Evolutionary conservation across 2,888 invertebrate genomes (phyloP).

Genomic region (Pantelozetes paolii): DNA sequence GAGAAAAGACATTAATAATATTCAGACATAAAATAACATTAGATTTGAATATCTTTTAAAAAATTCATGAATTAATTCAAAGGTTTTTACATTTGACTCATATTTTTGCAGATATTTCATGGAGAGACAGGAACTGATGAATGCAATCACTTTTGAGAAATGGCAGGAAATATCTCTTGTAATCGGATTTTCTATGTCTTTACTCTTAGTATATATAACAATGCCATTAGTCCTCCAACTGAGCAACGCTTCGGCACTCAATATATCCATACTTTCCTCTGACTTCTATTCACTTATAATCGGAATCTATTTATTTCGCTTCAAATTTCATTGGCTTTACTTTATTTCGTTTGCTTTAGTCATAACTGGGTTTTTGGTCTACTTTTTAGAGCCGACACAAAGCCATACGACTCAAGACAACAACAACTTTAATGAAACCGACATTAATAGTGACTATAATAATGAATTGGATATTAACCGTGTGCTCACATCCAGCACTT

Average conservation of each 20-base stretch:
- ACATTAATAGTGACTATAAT: conserved; percentile 15
- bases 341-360: conserved; percentile 73
- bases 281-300: conserved; percentile 78
- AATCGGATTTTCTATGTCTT: conserved; percentile 64
- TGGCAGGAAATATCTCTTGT: conserved; percentile 56
- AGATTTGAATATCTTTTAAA: not conserved
- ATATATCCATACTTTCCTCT: conserved; percentile 73
- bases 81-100: not conserved
- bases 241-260: conserved; percentile 75
- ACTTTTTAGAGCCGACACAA: conserved; percentile 62
- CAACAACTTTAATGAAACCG: not conserved
- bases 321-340: conserved; percentile 68
- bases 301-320: conserved; percentile 67
- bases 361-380: conserved; percentile 67
- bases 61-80: not conserved
- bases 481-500: conserved; percentile 23
- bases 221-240: conserved; percentile 70
- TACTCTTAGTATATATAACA: conserved; percentile 70
- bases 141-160: conserved; percentile 61
- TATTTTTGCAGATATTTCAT: conserved; percentile 57
- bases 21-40: not conserved
- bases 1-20: not conserved
- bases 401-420: not conserved
- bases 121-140: conserved; percentile 65
- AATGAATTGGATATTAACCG: not conserved